phyloP scores from a whole-genome alignment of 1,140 invertebrate species.

The Harlomillsia oculata region DNA sequence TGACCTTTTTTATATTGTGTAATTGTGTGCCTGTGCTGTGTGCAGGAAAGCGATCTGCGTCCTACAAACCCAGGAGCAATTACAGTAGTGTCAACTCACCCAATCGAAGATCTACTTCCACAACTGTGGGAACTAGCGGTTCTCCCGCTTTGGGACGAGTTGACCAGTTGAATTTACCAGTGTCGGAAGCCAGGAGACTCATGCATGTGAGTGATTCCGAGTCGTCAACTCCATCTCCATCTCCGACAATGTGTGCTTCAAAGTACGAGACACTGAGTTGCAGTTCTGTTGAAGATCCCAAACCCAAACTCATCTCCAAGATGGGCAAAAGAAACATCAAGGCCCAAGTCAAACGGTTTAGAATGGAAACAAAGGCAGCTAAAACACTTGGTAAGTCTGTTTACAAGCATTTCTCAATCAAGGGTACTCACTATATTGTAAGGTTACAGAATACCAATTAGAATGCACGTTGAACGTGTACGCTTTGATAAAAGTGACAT shows the following conservation, averaged over 20 bases:
- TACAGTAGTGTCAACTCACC: slow-evolving; percentile 44
- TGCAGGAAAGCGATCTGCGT: slow-evolving; percentile 27
- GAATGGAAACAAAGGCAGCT: slow-evolving; percentile 86
- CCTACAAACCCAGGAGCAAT: slow-evolving; percentile 26
- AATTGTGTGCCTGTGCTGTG: no score
- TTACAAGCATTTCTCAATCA: no score
- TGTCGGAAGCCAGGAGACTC: slow-evolving; percentile 45
- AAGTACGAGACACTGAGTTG: slow-evolving; percentile 30
- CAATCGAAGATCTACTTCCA: slow-evolving; percentile 31
- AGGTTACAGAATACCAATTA: no score
- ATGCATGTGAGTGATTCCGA: slow-evolving; percentile 35
- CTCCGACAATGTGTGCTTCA: slow-evolving; percentile 19
- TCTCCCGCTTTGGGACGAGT: background rate
- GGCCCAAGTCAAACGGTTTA: slow-evolving; percentile 70
- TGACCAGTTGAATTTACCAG: slow-evolving; percentile 37
- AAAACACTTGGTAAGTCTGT: slow-evolving; percentile 70
- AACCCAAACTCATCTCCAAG: slow-evolving; percentile 56
- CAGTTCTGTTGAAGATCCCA: slow-evolving; percentile 38
- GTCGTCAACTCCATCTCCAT: slow-evolving; percentile 31
- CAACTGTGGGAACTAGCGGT: background rate
- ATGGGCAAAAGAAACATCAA: slow-evolving; percentile 79
- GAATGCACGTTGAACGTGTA: no score
- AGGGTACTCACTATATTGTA: no score
- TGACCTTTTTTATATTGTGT: no score
- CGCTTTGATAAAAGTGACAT: no score